Percentiles rank a stretch among this genome's conserved stretches.
Evolutionary conservation across 2,888 invertebrate species (phyloP).

Genomic region (Dynastes grantii): DNA sequence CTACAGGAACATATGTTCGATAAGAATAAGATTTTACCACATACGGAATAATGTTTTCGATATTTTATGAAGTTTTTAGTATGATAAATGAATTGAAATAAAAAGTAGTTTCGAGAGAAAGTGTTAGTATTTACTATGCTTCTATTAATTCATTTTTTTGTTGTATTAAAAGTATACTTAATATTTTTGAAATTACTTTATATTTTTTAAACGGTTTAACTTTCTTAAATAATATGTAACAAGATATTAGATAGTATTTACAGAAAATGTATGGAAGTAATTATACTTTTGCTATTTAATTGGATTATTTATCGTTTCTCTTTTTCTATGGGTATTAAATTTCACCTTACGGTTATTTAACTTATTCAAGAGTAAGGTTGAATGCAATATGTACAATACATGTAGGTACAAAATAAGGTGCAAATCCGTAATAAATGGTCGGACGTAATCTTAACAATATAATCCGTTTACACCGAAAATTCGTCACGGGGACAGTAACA

Average conservation of each 20-base stretch:
- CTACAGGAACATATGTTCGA: not conserved
- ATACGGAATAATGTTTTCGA: too few relatives aligned
- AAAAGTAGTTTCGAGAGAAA: too few relatives aligned
- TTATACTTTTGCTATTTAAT: slow-evolving; percentile 1
- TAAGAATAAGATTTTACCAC: too few relatives aligned
- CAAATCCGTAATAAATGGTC: slow-evolving; percentile 46
- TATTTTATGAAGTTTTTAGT: too few relatives aligned
- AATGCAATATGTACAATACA: not conserved
- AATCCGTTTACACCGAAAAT: slow-evolving; percentile 44
- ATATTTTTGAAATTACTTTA: too few relatives aligned
- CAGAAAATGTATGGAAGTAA: not conserved
- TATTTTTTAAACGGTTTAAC: too few relatives aligned
- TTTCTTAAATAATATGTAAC: not conserved
- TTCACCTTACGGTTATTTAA: not conserved
- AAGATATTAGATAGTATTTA: not conserved
- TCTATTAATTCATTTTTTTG: too few relatives aligned
- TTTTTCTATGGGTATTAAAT: not conserved
- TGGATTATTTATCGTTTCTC: not conserved
- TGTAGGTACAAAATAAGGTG: slow-evolving; percentile 22
- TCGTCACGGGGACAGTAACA: slow-evolving; percentile 39
- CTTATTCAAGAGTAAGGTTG: not conserved
- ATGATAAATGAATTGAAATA: too few relatives aligned
- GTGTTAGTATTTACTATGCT: too few relatives aligned
- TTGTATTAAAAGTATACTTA: too few relatives aligned
- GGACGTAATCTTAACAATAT: slow-evolving; percentile 31